Base-by-base conservation (phyloP, 2,113 vertebrate genomes). In the Etia nguti region DNA sequence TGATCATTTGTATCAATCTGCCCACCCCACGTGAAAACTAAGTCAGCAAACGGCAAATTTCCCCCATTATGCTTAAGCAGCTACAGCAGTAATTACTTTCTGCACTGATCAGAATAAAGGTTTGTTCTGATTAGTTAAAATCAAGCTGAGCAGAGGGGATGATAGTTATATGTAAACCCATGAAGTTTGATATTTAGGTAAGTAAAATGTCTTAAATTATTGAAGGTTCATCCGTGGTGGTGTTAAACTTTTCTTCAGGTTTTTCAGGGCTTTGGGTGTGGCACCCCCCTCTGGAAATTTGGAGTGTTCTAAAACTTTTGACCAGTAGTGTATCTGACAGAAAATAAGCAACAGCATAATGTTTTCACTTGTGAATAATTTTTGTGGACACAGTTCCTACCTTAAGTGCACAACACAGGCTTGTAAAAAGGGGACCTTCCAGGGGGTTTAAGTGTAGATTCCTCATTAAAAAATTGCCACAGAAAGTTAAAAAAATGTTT, bases 261-360 rank as follows among this genome's bases (percentile, higher is more conserved):
- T 70, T 43, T 43, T 62, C 18, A n/a, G 31, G 59, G 31, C 10
- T 36, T 36, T 36, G 31, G 18, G 18, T 62, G 6, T 11, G 31
- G 2, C 29, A 1, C 6, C 34, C 22, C 26, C 8, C 3, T 0
- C 16, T 11, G 18, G 4, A 62, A n/a, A 36, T 3, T 0, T 7
- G 29, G 31, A 10, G 59, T 62, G 31, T n/a, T 62, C 31, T 36
- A 36, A 65, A 65, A 8, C 31, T 2, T n/a, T 65, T 36, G 31
- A 12, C 18, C 29, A 1, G 31, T 65, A 5, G 18, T 36, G 31
- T 13, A 41, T 68, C 20, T 41, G 20, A 41, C 62, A 41, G 62
- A 22, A 41, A 68, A 6, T 68, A 41, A 68, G 2, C 36, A 9
- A 4, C 36, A 41, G 62, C 36, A 68, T 41, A 9, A 68, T 68